These are phyloP conservation scores for Carduelis carduelis DNA, from an alignment of 2,797 vertebrate genomes.

Conservation along the genomic window DNA sequence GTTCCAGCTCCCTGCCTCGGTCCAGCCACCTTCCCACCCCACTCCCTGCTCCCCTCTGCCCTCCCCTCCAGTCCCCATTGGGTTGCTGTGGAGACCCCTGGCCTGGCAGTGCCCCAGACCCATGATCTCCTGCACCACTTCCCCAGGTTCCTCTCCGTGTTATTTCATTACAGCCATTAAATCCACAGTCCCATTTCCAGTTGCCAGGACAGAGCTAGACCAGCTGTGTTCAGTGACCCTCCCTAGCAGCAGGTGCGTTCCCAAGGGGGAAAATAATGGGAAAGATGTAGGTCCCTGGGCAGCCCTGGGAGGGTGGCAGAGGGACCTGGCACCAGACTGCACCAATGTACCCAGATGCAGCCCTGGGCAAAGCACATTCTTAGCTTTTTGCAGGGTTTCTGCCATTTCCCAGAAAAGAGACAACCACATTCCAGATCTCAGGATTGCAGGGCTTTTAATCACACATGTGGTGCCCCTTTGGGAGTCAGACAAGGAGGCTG, in stretches of 20 bases:
- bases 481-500: not conserved
- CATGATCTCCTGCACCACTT: not conserved
- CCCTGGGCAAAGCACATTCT: not conserved
- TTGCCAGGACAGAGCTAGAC: not conserved
- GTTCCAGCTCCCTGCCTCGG: not conserved
- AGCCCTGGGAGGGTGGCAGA: not conserved
- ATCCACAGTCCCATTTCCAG: not conserved
- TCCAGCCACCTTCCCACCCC: not conserved
- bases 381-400: not conserved
- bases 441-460: not conserved
- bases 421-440: not conserved
- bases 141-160: not conserved
- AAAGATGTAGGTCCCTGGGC: not conserved
- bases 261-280: not conserved
- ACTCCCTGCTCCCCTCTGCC: not conserved
- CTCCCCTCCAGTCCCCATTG: not conserved
- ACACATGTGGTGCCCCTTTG: not conserved
- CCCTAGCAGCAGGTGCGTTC: not conserved
- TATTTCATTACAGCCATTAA: not conserved
- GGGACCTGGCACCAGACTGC: not conserved
- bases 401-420: not conserved
- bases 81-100: not conserved
- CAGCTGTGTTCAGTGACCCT: not conserved
- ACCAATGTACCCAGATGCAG: rapidly evolving
- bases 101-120: not conserved